Base-by-base conservation (phyloP, 2,888 invertebrate species). In the Carcina quercana region DNA sequence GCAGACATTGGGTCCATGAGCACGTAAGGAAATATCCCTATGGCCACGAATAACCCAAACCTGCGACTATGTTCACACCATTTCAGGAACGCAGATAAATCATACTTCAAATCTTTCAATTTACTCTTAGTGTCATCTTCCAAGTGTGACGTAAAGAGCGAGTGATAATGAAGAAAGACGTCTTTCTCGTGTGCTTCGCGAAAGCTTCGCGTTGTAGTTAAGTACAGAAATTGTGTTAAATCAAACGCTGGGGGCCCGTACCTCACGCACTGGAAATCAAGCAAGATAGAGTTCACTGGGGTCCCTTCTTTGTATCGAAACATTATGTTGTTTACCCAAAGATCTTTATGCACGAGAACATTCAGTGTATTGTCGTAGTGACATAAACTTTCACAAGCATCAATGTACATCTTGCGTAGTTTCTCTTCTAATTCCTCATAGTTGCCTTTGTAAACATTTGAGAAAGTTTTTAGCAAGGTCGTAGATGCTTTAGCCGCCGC, bases 321-420 rank as follows among this genome's bases (percentile, higher is more conserved):
- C 58, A 82, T 59, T 1, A 82, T 63, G 33, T 82, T 82, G 32
- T 76, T 76, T 1, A 53, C 47, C 82, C 82, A 82, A 14, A 80
- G 34, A 30, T 82, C 82, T 28, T 66, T 76, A 31, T 82, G 82
- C 2, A 72, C 39, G 3, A 76, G 35, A 0, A 73, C 66, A 30
- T 82, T 82, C 0, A 79, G 36, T 2, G 66, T 67, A 1, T 50
- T 53, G 5, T 58, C 43, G 5, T 58, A 47, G 7, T 62, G 59
- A 6, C 37, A 49, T 4, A 79, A 29, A 4, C 47, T 55, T 1
- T 54, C 53, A 42, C 79, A 69, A 0, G 69, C 65, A 30, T 53
- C 37, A 1, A 74, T 17, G 32, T 50, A 73, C 8, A 50, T 28
- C 20, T 56, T 40, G 0, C 40, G 29, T 1, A 75, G 33, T 15